These are phyloP conservation scores for Agrochola lota DNA, from an alignment of 2,888 invertebrate species.

Conservation along the genomic window DNA sequence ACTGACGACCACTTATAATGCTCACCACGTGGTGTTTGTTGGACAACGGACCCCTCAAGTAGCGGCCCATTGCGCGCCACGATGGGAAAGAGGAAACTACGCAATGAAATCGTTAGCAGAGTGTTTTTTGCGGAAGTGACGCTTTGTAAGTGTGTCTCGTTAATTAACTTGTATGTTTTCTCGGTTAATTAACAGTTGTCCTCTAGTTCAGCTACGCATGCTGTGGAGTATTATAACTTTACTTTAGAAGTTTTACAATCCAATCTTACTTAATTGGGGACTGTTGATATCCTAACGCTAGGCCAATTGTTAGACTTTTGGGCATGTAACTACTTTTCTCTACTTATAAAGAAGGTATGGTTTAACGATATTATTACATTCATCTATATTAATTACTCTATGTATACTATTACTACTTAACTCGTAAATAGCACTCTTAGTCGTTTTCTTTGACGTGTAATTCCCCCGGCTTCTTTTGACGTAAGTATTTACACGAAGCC, in stretches of 20 bases:
- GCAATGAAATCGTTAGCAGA: constrained; percentile 37
- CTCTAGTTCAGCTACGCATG: neutral
- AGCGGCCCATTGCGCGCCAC: constrained; percentile 48
- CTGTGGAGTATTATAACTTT: neutral
- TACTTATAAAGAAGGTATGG: neutral
- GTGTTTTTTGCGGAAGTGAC: constrained; percentile 45
- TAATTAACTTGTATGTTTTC: constrained; percentile 36
- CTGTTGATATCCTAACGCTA: neutral
- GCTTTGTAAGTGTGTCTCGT: constrained; percentile 31
- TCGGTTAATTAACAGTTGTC: constrained; percentile 33
- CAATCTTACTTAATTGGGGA: constrained; percentile 16
- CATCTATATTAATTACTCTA: neutral
- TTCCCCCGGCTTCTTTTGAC: constrained; percentile 24
- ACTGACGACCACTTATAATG: constrained; percentile 43
- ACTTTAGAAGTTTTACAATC: neutral
- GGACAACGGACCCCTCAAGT: constrained; percentile 47
- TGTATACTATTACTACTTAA: constrained; percentile 7
- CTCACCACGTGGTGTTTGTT: constrained; percentile 48
- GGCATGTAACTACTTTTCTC: neutral
- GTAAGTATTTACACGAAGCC: constrained; percentile 31
- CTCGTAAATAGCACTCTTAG: constrained; percentile 19
- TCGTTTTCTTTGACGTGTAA: constrained; percentile 40
- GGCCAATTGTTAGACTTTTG: neutral
- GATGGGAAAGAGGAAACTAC: constrained; percentile 45
- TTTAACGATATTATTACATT: constrained; percentile 12